Evolutionary conservation across 2,113 vertebrate species (phyloP).

Genomic region (Psittacara wagleri): DNA sequence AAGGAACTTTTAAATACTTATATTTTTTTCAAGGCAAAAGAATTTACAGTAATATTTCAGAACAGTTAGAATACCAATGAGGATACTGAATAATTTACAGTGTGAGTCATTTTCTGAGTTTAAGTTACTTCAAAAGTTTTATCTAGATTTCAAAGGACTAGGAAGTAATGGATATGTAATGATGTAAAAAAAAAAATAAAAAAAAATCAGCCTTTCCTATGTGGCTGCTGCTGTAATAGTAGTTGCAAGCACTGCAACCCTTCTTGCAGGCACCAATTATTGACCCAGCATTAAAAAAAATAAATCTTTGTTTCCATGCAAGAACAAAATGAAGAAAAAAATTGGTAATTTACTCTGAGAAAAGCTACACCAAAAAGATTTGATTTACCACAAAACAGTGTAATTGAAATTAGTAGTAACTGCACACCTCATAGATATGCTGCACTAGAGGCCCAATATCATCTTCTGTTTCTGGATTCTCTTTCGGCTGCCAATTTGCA

Average conservation of each 20-base stretch:
- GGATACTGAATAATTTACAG: background rate
- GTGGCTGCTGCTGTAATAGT: background rate
- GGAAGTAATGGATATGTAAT: background rate
- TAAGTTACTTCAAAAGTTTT: background rate
- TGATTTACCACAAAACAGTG: background rate
- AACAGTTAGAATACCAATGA: background rate
- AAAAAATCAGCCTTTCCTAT: background rate
- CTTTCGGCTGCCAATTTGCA: constrained; percentile 88
- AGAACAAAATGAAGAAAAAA: background rate
- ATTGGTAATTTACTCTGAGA: background rate
- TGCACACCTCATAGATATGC: constrained; percentile 90
- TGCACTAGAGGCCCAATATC: constrained; percentile 93
- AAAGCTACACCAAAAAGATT: background rate
- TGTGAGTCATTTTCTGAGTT: background rate
- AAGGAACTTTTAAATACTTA: background rate
- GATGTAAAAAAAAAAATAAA: background rate
- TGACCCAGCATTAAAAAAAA: background rate
- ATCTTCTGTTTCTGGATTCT: constrained; percentile 83
- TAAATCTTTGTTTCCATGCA: background rate
- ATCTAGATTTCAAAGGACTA: background rate
- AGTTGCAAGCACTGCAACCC: background rate
- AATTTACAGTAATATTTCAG: background rate
- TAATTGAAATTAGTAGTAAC: background rate
- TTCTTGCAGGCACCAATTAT: background rate
- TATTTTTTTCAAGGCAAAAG: background rate